Evolutionary conservation across 2,797 vertebrate genomes (phyloP).

Genomic region (Perodicticus potto): DNA sequence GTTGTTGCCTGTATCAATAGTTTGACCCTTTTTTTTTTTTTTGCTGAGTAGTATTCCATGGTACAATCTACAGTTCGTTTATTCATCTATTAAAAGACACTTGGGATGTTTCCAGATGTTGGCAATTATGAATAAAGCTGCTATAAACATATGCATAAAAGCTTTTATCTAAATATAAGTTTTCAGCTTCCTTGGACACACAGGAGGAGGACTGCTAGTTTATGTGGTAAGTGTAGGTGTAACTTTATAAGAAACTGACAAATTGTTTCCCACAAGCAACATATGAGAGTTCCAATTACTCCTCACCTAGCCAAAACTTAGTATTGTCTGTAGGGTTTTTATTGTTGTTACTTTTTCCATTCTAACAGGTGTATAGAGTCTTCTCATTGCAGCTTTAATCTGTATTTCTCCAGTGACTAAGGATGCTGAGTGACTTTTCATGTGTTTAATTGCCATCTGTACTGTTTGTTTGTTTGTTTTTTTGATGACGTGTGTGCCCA

Average conservation of each 20-base stretch:
- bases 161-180: not conserved
- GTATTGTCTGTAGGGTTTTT: not conserved
- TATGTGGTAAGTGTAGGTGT: not conserved
- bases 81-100: not conserved
- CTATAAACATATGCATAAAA: not conserved
- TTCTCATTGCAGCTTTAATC: not conserved
- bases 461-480: too few relatives aligned
- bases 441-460: not conserved
- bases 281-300: not conserved
- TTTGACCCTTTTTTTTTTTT: not conserved
- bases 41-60: not conserved
- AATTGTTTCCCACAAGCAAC: not conserved
- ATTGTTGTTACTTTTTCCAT: not conserved
- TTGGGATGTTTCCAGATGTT: not conserved
- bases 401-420: not conserved
- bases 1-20: not conserved
- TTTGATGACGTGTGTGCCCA: not conserved
- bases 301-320: not conserved
- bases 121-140: not conserved
- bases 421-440: not conserved
- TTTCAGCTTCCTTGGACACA: not conserved
- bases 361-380: not conserved
- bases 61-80: not conserved
- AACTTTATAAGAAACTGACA: not conserved
- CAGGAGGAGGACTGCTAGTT: too few relatives aligned